Conservation (phyloP, 2,888 invertebrate species). For the Tortrix viridana region DNA sequence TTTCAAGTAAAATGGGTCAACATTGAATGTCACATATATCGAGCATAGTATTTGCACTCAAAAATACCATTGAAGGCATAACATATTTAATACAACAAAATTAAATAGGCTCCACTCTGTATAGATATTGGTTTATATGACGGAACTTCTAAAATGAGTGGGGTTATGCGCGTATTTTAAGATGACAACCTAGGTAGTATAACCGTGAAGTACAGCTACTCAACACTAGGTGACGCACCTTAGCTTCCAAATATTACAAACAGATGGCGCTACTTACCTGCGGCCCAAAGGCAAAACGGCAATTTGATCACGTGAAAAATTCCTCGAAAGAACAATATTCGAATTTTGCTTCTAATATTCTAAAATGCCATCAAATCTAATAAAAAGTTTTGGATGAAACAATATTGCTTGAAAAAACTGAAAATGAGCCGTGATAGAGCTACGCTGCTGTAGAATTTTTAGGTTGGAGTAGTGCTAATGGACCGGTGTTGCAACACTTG, state of each 20-base stretch:
- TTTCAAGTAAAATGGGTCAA: too few species aligned
- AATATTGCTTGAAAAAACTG: too few species aligned
- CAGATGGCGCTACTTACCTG: conserved; percentile 45
- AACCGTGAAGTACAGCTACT: conserved; percentile 20
- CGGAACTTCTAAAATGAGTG: conserved; percentile 46
- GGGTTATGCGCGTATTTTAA: conserved; percentile 56
- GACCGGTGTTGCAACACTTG: too few species aligned
- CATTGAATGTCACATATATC: conserved; percentile 50
- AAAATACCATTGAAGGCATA: conserved; percentile 63
- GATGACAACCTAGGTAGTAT: background rate
- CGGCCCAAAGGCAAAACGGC: too few species aligned
- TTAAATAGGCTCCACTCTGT: conserved; percentile 35
- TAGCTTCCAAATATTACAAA: conserved; percentile 39
- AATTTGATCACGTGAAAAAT: too few species aligned
- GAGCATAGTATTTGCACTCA: conserved; percentile 50
- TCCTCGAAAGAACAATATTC: too few species aligned
- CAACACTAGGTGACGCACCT: conserved; percentile 47
- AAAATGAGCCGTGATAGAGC: too few species aligned
- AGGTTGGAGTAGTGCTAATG: too few species aligned
- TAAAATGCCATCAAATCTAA: too few species aligned
- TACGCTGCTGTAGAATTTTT: too few species aligned
- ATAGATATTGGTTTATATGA: conserved; percentile 2
- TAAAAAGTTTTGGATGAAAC: too few species aligned
- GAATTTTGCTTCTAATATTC: too few species aligned
- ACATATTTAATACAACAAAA: conserved; percentile 48